Evolutionary conservation across 1,140 invertebrate species (phyloP), one percentile per base, ranked within the genome.

Genomic region (Polypedilum vanderplanki): DNA sequence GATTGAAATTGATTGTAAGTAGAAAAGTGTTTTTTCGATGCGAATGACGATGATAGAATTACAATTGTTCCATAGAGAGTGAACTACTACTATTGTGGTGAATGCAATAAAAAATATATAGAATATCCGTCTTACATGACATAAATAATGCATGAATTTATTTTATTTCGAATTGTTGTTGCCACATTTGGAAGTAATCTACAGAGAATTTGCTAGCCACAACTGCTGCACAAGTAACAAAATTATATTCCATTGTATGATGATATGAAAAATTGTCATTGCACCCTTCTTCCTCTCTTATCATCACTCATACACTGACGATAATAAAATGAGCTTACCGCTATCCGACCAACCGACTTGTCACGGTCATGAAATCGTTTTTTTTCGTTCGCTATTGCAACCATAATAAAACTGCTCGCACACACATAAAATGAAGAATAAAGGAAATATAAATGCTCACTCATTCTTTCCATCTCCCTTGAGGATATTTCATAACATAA

Each of bases 1-100:
- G 12, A 57, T 57, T 57, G 46, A 57, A 33, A 57, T 57, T 57
- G 46, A 57, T 57, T n/a, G 46, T 57, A 57, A n/a, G 46, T n/a
- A 12, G 24, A 57, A n/a, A 57, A 57, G 46, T 57, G 46, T n/a
- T 33, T 33, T 33, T 46, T 15, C 41, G 15, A 46, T 46, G 41
- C 15, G 9, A 46, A 46, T 57, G 46, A 57, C 46, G 46, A n/a
- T 57, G 24, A 33, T 33, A n/a, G 46, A 57, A n/a, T 12, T 57
- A n/a, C 46, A n/a, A n/a, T 57, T 57, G 46, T 15, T 57, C 46
- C 12, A 57, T 12, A 57, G 46, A 57, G 46, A 9, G n/a, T 1
- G 46, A 57, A 1, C 9, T 10, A 46, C 41, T 46, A n/a, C 4
- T 9, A 57, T 0, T 57, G 46, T 12, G n/a, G n/a, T 57, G 46